These are phyloP conservation scores for Drosophila quadrilineata DNA, from an alignment of 1,140 invertebrate species.

Conservation along the genomic window DNA sequence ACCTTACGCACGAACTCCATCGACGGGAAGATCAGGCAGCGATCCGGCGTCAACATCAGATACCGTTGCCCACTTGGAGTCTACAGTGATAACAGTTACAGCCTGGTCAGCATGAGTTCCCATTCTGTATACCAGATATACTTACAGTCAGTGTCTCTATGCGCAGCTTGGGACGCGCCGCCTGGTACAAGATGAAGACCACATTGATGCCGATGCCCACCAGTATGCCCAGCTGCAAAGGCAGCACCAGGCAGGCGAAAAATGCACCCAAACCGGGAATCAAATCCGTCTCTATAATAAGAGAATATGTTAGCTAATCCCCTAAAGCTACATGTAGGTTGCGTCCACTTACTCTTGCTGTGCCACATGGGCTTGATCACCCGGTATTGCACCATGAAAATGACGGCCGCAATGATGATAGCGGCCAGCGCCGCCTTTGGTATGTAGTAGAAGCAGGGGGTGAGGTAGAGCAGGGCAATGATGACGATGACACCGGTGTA, in stretches of 20 bases:
- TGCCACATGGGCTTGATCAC: constrained; percentile 91
- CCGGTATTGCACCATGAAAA: constrained; percentile 92
- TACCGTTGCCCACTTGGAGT: constrained; percentile 86
- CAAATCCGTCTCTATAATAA: constrained; percentile 89
- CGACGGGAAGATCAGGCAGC: constrained; percentile 93
- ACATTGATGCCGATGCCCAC: constrained; percentile 93
- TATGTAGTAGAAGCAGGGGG: constrained; percentile 91
- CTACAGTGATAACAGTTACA: constrained; percentile 73
- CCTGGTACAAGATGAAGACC: constrained; percentile 93
- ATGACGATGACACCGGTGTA: constrained; percentile 87
- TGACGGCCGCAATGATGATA: constrained; percentile 92
- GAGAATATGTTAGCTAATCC: not conserved
- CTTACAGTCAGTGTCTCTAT: constrained; percentile 86
- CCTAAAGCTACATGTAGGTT: not conserved
- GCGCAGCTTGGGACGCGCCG: constrained; percentile 92
- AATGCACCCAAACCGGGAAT: constrained; percentile 92
- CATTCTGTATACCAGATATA: not conserved
- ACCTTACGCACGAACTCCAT: constrained; percentile 92
- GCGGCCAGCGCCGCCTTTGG: constrained; percentile 90
- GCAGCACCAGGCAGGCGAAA: constrained; percentile 90
- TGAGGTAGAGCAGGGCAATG: constrained; percentile 87
- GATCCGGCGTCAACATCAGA: constrained; percentile 91
- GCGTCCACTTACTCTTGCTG: constrained; percentile 85
- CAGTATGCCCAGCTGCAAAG: constrained; percentile 94
- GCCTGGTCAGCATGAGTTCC: not conserved